Evolutionary conservation across 2,888 invertebrate genomes (phyloP).

Genomic region (Dasypolia templi): DNA sequence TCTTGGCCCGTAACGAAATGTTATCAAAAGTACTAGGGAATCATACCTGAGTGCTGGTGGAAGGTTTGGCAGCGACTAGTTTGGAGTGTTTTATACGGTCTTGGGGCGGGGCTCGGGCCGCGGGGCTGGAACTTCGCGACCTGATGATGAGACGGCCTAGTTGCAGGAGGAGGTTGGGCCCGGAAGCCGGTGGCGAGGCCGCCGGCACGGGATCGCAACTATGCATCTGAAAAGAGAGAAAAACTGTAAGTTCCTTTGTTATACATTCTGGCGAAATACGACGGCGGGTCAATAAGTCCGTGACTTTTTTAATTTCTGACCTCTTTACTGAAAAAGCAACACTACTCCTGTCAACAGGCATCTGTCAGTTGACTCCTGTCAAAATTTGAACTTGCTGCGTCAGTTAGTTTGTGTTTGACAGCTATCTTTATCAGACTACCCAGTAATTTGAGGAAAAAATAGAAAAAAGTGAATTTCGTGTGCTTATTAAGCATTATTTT

Average conservation of each 20-base stretch:
- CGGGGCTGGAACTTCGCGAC: slow-evolving; percentile 89
- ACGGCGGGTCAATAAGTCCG: too few species aligned
- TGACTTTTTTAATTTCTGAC: too few species aligned
- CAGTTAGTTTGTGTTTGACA: too few species aligned
- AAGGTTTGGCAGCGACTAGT: slow-evolving; percentile 75
- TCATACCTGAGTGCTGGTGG: slow-evolving; percentile 76
- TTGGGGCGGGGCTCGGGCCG: slow-evolving; percentile 75
- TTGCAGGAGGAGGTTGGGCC: slow-evolving; percentile 89
- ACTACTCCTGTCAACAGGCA: too few species aligned
- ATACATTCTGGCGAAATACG: too few species aligned
- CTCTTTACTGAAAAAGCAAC: too few species aligned
- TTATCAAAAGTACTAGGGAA: slow-evolving; percentile 23
- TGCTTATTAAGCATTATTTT: too few species aligned
- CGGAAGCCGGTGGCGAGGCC: slow-evolving; percentile 78
- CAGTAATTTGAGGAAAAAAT: too few species aligned
- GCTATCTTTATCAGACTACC: too few species aligned
- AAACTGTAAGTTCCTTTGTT: not conserved
- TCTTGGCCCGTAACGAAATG: not conserved
- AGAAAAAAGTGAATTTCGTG: too few species aligned
- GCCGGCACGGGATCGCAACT: slow-evolving; percentile 83
- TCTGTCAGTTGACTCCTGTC: too few species aligned
- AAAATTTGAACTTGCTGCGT: too few species aligned
- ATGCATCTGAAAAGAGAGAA: slow-evolving; percentile 83
- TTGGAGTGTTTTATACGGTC: slow-evolving; percentile 78
- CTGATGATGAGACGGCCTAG: slow-evolving; percentile 92